Conservation (phyloP, 2,113 vertebrate genomes). For the Aegithalos caudatus region DNA sequence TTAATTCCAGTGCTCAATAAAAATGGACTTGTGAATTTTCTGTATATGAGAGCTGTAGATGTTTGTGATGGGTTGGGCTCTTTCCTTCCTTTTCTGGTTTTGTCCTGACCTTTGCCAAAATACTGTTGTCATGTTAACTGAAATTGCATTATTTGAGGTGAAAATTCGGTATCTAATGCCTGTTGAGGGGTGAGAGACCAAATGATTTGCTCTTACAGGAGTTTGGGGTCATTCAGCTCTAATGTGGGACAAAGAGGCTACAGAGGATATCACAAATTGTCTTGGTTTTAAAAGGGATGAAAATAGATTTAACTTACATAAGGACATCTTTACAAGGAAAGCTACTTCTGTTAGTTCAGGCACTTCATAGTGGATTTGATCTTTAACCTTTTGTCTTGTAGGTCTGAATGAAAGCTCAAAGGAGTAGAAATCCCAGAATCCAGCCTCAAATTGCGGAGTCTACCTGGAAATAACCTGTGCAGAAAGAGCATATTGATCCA, state of each 20-base stretch:
- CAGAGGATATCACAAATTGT: background rate
- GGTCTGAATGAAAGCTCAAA: background rate
- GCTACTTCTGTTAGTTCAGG: background rate
- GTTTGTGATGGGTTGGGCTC: background rate
- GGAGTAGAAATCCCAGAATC: background rate
- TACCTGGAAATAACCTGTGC: background rate
- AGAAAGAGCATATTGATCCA: background rate
- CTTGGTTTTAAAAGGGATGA: background rate
- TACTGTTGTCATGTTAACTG: background rate
- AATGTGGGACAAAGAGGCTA: background rate
- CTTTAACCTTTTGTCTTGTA: background rate
- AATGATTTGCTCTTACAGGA: background rate
- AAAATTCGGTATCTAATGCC: background rate
- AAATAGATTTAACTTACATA: background rate
- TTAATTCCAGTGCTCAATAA: slow-evolving; percentile 46
- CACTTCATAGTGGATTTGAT: background rate
- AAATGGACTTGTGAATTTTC: background rate
- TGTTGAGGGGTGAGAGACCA: background rate
- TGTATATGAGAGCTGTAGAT: background rate
- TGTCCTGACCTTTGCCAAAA: background rate
- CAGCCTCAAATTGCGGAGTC: background rate
- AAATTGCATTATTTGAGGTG: background rate
- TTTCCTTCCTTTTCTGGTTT: background rate
- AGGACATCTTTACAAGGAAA: background rate
- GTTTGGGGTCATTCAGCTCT: background rate